These are phyloP conservation scores for Onychostruthus taczanowskii DNA, from an alignment of 2,113 vertebrate genomes.

Conservation along the genomic window DNA sequence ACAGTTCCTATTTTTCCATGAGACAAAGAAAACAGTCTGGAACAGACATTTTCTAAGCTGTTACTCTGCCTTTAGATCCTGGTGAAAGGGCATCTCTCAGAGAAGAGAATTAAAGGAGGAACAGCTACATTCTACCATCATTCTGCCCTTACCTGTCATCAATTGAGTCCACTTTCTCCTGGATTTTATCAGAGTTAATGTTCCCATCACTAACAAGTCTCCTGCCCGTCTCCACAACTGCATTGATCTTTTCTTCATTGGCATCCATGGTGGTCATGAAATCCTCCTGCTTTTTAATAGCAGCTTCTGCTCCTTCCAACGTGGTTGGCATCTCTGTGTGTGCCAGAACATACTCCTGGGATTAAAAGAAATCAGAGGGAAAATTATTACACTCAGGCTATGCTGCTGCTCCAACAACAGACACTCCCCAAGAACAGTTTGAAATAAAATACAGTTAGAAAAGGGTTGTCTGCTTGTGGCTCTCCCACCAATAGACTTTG, in stretches of 20 bases:
- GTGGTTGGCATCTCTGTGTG: conserved; percentile 98
- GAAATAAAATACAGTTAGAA: neutral
- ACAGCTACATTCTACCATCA: neutral
- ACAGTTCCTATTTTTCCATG: neutral
- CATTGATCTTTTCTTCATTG: conserved; percentile 96
- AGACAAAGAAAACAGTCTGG: neutral
- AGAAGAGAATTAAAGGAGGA: neutral
- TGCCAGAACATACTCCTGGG: conserved; percentile 93
- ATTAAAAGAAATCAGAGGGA: neutral
- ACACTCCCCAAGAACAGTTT: neutral
- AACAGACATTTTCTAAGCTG: neutral
- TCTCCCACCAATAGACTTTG: neutral
- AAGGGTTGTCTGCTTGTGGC: neutral
- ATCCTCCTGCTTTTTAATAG: conserved; percentile 98
- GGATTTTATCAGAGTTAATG: conserved; percentile 92
- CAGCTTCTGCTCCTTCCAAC: conserved; percentile 92
- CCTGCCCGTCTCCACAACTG: conserved; percentile 90
- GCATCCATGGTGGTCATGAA: conserved; percentile 99
- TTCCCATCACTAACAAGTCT: conserved; percentile 93
- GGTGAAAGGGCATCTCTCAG: neutral
- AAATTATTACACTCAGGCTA: neutral
- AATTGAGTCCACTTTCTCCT: conserved; percentile 96
- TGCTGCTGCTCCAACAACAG: neutral
- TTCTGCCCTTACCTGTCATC: conserved; percentile 84
- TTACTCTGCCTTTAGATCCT: neutral